A percentile compares a stretch with the other conserved stretches of the same genome.
phyloP scores from a whole-genome alignment of 2,888 invertebrate species.

The Dryadula phaetusa region DNA sequence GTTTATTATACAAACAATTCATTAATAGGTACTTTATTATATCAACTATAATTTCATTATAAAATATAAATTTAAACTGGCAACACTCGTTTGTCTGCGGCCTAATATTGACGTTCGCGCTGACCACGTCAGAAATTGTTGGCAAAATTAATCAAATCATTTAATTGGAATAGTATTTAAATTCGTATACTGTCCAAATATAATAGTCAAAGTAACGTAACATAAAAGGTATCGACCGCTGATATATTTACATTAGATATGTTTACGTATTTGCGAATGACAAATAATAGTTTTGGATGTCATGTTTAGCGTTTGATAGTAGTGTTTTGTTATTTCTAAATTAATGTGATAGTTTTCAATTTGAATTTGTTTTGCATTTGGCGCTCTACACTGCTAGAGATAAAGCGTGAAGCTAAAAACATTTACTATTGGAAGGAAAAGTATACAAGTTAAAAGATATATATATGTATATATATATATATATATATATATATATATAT shows the following conservation, averaged over 20 bases:
- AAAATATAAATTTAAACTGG: too few relatives aligned
- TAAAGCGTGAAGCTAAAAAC: too few relatives aligned
- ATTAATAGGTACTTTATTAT: not conserved
- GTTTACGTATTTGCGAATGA: not conserved
- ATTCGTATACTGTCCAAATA: constrained; percentile 6
- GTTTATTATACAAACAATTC: too few relatives aligned
- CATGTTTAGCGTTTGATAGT: not conserved
- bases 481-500: too few relatives aligned
- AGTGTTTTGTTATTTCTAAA: not conserved
- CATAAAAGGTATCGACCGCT: constrained; percentile 1
- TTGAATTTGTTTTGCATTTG: too few relatives aligned
- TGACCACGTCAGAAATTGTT: constrained; percentile 6
- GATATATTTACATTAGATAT: not conserved
- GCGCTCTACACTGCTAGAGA: too few relatives aligned
- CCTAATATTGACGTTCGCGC: constrained; percentile 13
- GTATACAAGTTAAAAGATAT: too few relatives aligned
- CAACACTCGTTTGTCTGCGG: constrained; percentile 2
- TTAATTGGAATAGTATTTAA: constrained; percentile 18
- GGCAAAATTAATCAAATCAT: constrained; percentile 18
- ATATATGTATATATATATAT: too few relatives aligned
- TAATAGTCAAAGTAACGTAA: not conserved
- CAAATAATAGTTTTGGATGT: not conserved
- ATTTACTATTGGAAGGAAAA: too few relatives aligned
- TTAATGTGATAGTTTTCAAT: too few relatives aligned
- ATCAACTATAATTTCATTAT: not conserved